These are phyloP conservation scores for Calliopsis andreniformis DNA, from an alignment of 1,140 invertebrate genomes.

Conservation along the genomic window DNA sequence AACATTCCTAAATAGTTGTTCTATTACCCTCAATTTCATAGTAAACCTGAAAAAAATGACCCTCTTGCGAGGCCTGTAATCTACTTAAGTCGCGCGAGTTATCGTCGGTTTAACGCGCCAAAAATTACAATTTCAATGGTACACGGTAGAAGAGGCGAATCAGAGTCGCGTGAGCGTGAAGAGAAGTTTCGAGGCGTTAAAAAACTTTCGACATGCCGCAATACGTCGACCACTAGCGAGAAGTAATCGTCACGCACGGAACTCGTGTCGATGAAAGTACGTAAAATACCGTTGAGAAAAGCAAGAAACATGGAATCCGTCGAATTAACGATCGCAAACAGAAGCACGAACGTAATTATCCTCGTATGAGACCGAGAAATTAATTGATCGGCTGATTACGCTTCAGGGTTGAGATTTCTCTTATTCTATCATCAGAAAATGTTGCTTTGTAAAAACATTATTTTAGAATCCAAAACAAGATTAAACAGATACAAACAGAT, in stretches of 20 bases:
- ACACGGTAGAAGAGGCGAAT: neutral
- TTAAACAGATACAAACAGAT: too few relatives aligned
- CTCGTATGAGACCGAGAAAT: neutral
- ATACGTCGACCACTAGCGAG: constrained; percentile 12
- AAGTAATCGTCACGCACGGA: constrained; percentile 51
- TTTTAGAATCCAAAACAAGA: too few relatives aligned
- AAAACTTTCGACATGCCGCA: constrained; percentile 55
- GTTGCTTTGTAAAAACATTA: too few relatives aligned
- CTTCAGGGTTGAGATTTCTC: too few relatives aligned
- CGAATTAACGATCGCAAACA: neutral
- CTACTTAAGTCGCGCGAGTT: neutral
- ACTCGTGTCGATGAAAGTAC: neutral
- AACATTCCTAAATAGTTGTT: too few relatives aligned
- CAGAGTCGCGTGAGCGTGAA: constrained; percentile 11
- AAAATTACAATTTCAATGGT: neutral
- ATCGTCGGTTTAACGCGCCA: neutral
- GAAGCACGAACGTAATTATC: constrained; percentile 3
- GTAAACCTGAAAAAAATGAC: neutral
- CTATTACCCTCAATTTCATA: neutral
- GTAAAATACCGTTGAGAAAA: constrained; percentile 27
- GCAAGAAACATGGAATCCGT: neutral
- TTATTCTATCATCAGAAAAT: too few relatives aligned
- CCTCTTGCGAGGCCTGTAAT: neutral
- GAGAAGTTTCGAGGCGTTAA: constrained; percentile 49
- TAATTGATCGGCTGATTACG: constrained; percentile 8